phyloP scores from a whole-genome alignment of 1,140 invertebrate species.

The Proctacanthus coquilletti region DNA sequence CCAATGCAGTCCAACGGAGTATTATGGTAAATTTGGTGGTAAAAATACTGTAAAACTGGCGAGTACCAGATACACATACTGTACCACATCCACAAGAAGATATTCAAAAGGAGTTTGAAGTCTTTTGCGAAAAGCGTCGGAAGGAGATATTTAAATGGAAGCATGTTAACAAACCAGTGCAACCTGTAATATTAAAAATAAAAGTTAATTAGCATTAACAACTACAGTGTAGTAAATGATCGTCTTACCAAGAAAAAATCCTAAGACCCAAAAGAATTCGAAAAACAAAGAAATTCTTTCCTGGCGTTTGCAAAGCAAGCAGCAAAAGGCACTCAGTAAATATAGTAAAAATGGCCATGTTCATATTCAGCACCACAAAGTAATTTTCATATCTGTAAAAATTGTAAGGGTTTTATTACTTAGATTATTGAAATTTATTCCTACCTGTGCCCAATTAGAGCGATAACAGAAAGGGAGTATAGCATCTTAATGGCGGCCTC shows the following conservation, averaged over 20 bases:
- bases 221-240: neutral
- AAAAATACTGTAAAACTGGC: conserved; percentile 26
- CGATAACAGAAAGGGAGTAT: conserved; percentile 18
- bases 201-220: no score
- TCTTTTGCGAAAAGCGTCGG: conserved; percentile 27
- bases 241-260: conserved; percentile 17
- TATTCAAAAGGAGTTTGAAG: conserved; percentile 23
- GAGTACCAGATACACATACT: conserved; percentile 28
- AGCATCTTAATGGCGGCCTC: conserved; percentile 24
- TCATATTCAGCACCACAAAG: conserved; percentile 25
- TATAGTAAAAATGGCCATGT: conserved; percentile 21
- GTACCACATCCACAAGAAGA: conserved; percentile 27
- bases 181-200: conserved; percentile 10
- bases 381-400: conserved; percentile 25
- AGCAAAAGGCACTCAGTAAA: conserved; percentile 19
- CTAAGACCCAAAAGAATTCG: conserved; percentile 22
- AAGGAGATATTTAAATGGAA: conserved; percentile 27
- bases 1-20: conserved; percentile 22
- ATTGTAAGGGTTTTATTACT: no score
- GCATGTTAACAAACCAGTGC: conserved; percentile 21
- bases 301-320: conserved; percentile 18
- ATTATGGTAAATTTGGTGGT: conserved; percentile 28
- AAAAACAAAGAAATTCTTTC: conserved; percentile 19
- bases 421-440: neutral
- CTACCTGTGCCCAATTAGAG: conserved; percentile 23